Base-by-base conservation (phyloP, 2,888 invertebrate species). In the Diarsia brunnea region DNA sequence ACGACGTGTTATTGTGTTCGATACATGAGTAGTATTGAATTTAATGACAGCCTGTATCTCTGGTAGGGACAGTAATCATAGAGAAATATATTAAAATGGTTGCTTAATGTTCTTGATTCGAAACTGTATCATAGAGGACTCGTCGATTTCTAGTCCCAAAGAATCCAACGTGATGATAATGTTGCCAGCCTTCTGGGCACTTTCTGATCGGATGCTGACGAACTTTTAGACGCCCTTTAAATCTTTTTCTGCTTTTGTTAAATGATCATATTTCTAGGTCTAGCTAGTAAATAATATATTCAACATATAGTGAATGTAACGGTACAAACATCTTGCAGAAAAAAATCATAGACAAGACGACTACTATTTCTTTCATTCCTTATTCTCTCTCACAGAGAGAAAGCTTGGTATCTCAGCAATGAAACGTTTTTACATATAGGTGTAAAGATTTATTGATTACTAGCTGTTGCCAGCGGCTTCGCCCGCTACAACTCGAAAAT, bases 1-100 rank as follows among this genome's bases (percentile, higher is more conserved):
- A 89, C 88, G 89, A 91, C 92, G 85, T 90, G 88, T 91, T 89
- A 89, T 87, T 89, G 84, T 84, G 72, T 76, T 68, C 84, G 69
- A 75, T 83, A 66, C 78, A 78, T 69, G 66, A 72, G 58, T 75
- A 58, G 47, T 72, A 63, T 69, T 72, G 69, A 69, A 81, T 69
- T 55, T 72, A 84, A 82, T 70, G 75, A 73, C 69, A 84, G 14
- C 43, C 43, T 63, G 24, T 21, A 0, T 16, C 24, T 55, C 16
- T 71, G 45, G 45, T 63, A 68, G 64, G 60, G 64, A 61, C 63
- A 69, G 49, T 60, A 49, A 81, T 82, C 67, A 58, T n/a, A n/a
- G 24, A 8, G 55, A 64, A 75, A 67, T 67, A 21, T 63, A 67
- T 53, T 63, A 49, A 73, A 72, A 38, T 45, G 16, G 61, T 70